These are phyloP conservation scores for Trogon melanurus DNA, from an alignment of 2,113 vertebrate species.

Conservation along the genomic window DNA sequence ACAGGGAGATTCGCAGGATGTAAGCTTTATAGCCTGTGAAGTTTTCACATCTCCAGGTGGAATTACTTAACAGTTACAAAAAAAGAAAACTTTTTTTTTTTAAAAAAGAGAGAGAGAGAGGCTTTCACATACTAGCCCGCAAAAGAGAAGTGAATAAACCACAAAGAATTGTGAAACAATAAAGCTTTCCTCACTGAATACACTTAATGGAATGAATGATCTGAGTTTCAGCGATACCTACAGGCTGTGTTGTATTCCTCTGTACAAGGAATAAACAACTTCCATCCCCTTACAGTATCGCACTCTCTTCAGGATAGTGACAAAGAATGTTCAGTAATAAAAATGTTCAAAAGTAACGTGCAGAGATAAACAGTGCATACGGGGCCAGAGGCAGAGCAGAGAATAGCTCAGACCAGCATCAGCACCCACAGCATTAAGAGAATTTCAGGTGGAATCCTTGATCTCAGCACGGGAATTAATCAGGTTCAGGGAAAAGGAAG, in stretches of 20 bases:
- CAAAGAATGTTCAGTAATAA: not conserved
- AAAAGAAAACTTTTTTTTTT: not conserved
- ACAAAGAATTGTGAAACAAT: not conserved
- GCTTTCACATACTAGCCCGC: not conserved
- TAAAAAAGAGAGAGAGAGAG: not conserved
- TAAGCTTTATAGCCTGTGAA: conserved; percentile 61
- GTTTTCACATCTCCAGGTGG: conserved; percentile 60
- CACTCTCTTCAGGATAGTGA: not conserved
- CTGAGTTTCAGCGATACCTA: not conserved
- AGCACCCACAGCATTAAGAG: not conserved
- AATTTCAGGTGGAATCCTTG: not conserved
- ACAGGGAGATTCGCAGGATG: conserved; percentile 51
- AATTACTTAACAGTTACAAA: conserved; percentile 46
- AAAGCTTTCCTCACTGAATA: not conserved
- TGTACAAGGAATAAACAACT: not conserved
- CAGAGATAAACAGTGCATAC: not conserved
- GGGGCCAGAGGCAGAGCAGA: not conserved
- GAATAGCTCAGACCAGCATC: not conserved
- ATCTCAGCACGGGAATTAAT: not conserved
- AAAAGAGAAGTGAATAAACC: conserved; percentile 18
- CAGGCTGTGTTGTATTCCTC: not conserved
- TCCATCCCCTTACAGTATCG: not conserved
- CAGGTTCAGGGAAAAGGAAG: not conserved
- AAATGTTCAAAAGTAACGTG: not conserved
- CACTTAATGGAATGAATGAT: not conserved